Conservation (phyloP, 23 tunicate genomes). For the Ciona savignyi region DNA sequence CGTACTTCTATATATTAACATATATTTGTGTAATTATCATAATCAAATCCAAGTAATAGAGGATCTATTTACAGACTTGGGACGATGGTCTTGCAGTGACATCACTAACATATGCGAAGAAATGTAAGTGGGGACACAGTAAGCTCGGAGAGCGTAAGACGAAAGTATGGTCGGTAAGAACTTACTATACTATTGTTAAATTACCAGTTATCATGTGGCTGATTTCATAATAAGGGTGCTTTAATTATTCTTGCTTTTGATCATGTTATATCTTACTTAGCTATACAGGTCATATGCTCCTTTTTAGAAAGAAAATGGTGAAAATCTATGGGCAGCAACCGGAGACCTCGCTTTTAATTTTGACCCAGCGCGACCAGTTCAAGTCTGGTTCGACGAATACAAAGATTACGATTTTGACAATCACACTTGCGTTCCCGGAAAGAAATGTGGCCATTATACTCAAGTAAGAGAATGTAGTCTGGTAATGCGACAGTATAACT, state of each 20-base stretch:
- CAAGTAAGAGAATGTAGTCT: conserved; percentile 26
- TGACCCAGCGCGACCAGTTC: conserved; percentile 48
- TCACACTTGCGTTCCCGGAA: conserved; percentile 62
- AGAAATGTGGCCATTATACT: conserved; percentile 87
- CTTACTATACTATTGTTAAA: background rate
- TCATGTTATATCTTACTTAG: too few species aligned
- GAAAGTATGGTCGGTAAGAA: conserved; percentile 19
- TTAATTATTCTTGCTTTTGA: too few species aligned
- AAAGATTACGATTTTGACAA: conserved; percentile 53
- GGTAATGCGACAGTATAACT: background rate
- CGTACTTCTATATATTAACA: too few species aligned
- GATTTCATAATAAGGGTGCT: background rate
- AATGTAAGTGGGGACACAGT: conserved; percentile 77
- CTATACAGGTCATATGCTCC: too few species aligned
- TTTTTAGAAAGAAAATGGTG: conserved; percentile 28
- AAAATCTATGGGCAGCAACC: conserved; percentile 74
- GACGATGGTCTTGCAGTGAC: conserved; percentile 69
- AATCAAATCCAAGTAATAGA: too few species aligned
- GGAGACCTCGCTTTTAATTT: conserved; percentile 48
- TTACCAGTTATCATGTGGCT: background rate
- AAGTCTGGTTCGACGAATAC: conserved; percentile 67
- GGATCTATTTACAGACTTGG: conserved; percentile 75
- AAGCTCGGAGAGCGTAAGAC: conserved; percentile 26
- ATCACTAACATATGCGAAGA: conserved; percentile 48
- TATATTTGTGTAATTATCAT: too few species aligned